Evolutionary conservation across 2,113 vertebrate species (phyloP), one percentile per base, ranked within the genome.

Genomic region (Cariama cristata): DNA sequence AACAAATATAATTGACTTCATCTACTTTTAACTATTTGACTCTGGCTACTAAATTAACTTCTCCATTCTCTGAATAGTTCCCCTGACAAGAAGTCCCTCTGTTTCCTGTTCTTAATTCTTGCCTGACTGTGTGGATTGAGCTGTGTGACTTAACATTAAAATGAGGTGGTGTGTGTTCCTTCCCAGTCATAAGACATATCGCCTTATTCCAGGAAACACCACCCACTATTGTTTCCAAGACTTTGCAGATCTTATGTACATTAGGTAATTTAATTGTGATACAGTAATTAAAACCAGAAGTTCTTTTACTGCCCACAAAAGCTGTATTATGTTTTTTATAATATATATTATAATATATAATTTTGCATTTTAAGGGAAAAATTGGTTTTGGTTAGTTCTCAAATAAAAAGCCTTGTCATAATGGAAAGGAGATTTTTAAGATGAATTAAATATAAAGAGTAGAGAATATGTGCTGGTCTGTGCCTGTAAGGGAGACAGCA

Each of bases 161-260:
- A 79, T 19, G 73, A 79, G 75, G 47, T 62, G 63, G 53, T 79
- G 74, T 40, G 64, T 79, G 64, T 80, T 94, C n/a, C 75, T 66
- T 84, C 84, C 79, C 77, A 85, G 67, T 74, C 74, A 52, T 32
- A 79, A 93, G 59, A 60, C 32, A 10, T 53, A 88, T n/a, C 38
- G 2, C 64, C 53, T 71, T 85, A 3, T 90, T 96, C 90, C 94
- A 93, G 96, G 88, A 96, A 91, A 83, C 26, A 11, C 82, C 77
- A 55, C 92, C 89, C 75, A 33, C 64, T 92, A 56, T 90, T 84
- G 79, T 95, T 93, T 68, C 82, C 56, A 73, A 56, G 75, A 3
- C n/a, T 62, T 68, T 50, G 26, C 79, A 53, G 23, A 69, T 82
- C 76, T 26, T 42, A 6, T 26, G 68, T 44, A 20, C 33, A 2